A percentile compares a stretch with the other conserved stretches of the same genome.
Conservation (phyloP, 1,140 invertebrate genomes). For the Heliothis subflexa region DNA sequence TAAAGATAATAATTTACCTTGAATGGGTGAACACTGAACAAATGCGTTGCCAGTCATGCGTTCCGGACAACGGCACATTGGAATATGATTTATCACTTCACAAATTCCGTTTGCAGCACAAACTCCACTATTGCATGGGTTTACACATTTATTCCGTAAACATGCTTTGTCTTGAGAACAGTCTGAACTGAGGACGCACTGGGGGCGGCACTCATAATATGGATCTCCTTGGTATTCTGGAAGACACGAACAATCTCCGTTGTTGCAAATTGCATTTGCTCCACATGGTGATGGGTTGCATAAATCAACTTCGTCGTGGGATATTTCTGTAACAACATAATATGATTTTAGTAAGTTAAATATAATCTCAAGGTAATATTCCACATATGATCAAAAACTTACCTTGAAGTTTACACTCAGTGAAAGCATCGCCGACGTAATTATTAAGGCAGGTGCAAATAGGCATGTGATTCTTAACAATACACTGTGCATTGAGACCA, state of each 20-base stretch:
- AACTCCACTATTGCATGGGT: slow-evolving; percentile 88
- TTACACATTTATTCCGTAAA: slow-evolving; percentile 87
- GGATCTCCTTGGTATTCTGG: slow-evolving; percentile 88
- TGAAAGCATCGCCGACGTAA: slow-evolving; percentile 88
- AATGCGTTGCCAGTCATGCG: slow-evolving; percentile 92
- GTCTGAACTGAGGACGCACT: slow-evolving; percentile 88
- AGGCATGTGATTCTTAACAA: slow-evolving; percentile 88
- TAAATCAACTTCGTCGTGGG: slow-evolving; percentile 85
- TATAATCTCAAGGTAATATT: slow-evolving; percentile 54
- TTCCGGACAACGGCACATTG: slow-evolving; percentile 89
- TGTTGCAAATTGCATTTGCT: slow-evolving; percentile 89
- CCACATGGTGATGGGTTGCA: slow-evolving; percentile 92
- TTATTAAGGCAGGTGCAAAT: slow-evolving; percentile 88
- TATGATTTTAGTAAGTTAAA: slow-evolving; percentile 18
- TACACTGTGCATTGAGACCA: slow-evolving; percentile 88
- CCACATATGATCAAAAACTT: slow-evolving; percentile 50
- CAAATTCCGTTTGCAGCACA: slow-evolving; percentile 91
- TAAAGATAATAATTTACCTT: slow-evolving; percentile 80
- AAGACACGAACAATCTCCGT: slow-evolving; percentile 89
- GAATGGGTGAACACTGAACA: slow-evolving; percentile 87
- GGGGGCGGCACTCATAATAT: slow-evolving; percentile 88
- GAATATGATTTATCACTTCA: slow-evolving; percentile 89
- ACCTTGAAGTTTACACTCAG: slow-evolving; percentile 87
- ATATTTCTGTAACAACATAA: slow-evolving; percentile 71
- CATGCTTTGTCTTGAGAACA: slow-evolving; percentile 88